These are phyloP conservation scores for Ibidorhyncha struthersii DNA, from an alignment of 2,113 vertebrate species.

Conservation along the genomic window DNA sequence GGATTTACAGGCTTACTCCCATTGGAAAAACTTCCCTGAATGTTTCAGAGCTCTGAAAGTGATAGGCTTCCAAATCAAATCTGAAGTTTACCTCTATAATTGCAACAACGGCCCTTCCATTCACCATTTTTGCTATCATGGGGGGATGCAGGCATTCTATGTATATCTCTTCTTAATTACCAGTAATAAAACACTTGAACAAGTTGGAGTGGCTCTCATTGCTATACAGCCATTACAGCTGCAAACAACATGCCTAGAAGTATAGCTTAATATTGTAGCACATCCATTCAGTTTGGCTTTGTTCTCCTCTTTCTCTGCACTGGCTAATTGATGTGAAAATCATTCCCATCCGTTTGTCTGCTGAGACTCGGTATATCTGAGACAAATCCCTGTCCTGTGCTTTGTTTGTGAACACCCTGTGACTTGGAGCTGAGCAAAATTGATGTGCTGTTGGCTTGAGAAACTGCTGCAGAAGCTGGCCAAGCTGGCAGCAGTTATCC, in stretches of 20 bases:
- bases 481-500: conserved; percentile 52
- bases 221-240: not conserved
- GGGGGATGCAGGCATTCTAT: not conserved
- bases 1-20: not conserved
- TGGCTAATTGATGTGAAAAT: conserved; percentile 43
- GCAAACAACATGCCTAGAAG: not conserved
- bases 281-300: conserved; percentile 15
- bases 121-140: not conserved
- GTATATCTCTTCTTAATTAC: not conserved
- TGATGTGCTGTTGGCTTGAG: conserved; percentile 67
- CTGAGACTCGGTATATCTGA: not conserved
- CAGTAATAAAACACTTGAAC: not conserved
- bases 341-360: conserved; percentile 41
- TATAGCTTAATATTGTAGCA: not conserved
- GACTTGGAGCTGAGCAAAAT: conserved; percentile 59
- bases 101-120: not conserved
- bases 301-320: conserved; percentile 27
- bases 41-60: not conserved
- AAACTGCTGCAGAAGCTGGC: conserved; percentile 58
- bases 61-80: not conserved
- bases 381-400: conserved; percentile 38
- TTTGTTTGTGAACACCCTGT: conserved; percentile 73
- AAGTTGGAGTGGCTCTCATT: not conserved
- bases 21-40: not conserved
- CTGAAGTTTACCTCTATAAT: not conserved